phyloP scores from a whole-genome alignment of 2,797 vertebrate species.

The Manis javanica region DNA sequence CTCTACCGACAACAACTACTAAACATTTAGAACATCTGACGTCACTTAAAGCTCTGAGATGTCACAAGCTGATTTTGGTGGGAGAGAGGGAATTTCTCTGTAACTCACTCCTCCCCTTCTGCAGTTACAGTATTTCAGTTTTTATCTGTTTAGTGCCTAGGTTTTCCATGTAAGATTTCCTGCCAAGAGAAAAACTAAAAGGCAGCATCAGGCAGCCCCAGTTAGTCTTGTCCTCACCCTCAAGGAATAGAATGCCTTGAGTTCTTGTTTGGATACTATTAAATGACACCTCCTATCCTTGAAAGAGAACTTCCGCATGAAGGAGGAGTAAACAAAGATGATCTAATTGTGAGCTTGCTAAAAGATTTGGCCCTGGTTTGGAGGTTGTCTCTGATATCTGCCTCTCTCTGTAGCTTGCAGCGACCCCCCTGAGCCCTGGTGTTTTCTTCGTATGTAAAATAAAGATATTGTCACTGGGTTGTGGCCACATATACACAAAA shows the following conservation, averaged over 20 bases:
- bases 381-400: background rate
- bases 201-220: background rate
- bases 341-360: background rate
- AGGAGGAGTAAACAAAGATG: background rate
- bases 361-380: background rate
- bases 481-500: background rate
- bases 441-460: background rate
- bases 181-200: background rate
- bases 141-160: background rate
- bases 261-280: background rate
- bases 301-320: conserved; percentile 3
- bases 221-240: background rate
- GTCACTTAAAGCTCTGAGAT: background rate
- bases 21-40: background rate
- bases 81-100: background rate
- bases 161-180: background rate
- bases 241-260: background rate
- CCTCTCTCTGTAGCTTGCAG: background rate
- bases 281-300: background rate
- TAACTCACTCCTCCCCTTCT: background rate
- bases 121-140: background rate
- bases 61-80: background rate
- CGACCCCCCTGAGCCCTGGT: background rate
- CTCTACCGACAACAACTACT: background rate
- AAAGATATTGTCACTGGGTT: background rate